Evolutionary conservation across 1,140 invertebrate genomes (phyloP), one percentile per base, ranked within the genome.

Genomic region (Rhopalosiphum maidis): DNA sequence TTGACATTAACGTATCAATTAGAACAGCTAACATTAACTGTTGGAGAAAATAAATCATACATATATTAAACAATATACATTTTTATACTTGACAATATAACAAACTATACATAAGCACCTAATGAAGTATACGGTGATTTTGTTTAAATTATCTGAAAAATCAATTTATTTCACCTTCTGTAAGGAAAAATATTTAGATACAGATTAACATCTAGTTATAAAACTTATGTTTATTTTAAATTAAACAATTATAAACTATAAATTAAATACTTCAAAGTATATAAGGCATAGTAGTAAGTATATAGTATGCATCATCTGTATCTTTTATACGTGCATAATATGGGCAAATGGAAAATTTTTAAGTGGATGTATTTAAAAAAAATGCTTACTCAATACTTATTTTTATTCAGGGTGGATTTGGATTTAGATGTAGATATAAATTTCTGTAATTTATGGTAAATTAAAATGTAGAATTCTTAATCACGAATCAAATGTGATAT

Each of bases 401-500:
- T 18, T 51, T 51, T 51, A 51, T 51, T 51, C 48, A 51, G 15
- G 15, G 15, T 21, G 15, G 15, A 51, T 82, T 82, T 82, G 18
- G n/a, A n/a, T 77, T 4, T 82, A 77, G 11, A 77, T 55, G 35
- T 77, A 77, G 25, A 77, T n/a, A 86, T 46, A 41, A 18, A 77
- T 77, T 35, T 77, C 15, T 77, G n/a, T 18, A 77, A 35, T 77
- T 9, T 60, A 60, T 60, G 2, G 3, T 68, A n/a, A 68, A 68
- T 68, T 68, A n/a, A n/a, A 77, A n/a, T 18, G 60, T 77, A 77
- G 60, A 77, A n/a, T 77, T 77, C n/a, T 77, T n/a, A 77, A n/a
- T 77, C 15, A 5, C 30, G 60, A 77, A 77, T n/a, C 5, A n/a
- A 68, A 68, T 68, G 11, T 23, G n/a, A n/a, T 68, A 30, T 60